Evolutionary conservation across 2,113 vertebrate genomes (phyloP), one percentile per base, ranked within the genome.

Genomic region (Brachionichthys hirsutus): DNA sequence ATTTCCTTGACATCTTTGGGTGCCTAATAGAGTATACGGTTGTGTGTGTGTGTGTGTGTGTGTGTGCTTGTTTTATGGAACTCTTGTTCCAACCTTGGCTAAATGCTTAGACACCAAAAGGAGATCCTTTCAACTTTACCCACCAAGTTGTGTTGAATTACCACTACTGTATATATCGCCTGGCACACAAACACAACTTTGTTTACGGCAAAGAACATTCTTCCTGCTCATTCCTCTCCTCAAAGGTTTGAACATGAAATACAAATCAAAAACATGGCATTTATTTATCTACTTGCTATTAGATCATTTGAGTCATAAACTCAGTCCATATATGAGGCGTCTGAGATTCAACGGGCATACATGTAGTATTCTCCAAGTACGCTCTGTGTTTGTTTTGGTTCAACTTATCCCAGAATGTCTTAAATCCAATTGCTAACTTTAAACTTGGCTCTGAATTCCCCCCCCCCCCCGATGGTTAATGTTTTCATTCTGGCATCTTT

Each of bases 1-100:
- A 90, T 92, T 92, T 88, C 88, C 89, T 91, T 92, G 91, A 83
- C 88, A 88, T 84, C 86, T 15, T 69, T 73, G 87, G 86, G 89
- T 86, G 90, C 87, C 88, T 90, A 85, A 85, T 89, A 90, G 89
- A 90, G 87, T 82, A 83, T 74, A 89, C 85, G 75, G 85, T 89
- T 90, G 81, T 78, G 70, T 65, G 48, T 57, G 52, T 72, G 59
- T 73, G 70, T 76, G 61, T 71, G 54, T 46, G 44, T 40, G 64
- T 65, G 64, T 54, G 30, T 58, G 71, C 51, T 51, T 22, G 66
- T 20, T 41, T 60, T 45, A 55, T 61, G 60, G 70, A 54, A 65
- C 68, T 83, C 24, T 70, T 77, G 74, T 78, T 85, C 84, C 87
- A 86, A 78, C 72, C 60, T 66, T 63, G 24, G 73, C 80, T 83